Base-by-base conservation (phyloP, 2,113 vertebrate genomes). In the Xiphias gladius region DNA sequence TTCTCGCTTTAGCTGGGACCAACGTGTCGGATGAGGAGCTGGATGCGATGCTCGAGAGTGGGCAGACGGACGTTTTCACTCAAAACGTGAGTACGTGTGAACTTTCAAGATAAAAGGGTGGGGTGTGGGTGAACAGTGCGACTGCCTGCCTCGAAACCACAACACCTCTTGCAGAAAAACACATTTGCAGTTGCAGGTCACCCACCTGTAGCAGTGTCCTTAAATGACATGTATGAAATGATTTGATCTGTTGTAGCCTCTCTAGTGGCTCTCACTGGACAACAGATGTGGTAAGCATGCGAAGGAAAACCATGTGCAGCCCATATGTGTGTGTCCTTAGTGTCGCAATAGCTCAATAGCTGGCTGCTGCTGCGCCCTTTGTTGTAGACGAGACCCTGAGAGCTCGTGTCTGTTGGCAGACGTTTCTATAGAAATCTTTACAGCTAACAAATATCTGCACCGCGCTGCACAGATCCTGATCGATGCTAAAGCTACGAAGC, bases 21-120 rank as follows among this genome's bases (percentile, higher is more conserved):
- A 91, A 93, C 39, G 96, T 97, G 41, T 94, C 96, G 0, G 97
- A 97, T 0, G 95, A 96, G 16, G 89, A 97, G 76, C 92, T 98
- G 90, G 97, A 97, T 3, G n/a, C 85, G 28, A 97, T 97, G 97
- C 94, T 98, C 16, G 97, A 97, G 78, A 97, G 94, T 0, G 97
- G 97, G 7, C 96, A 97, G 90, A 97, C 96, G 0, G 96, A 97
- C 62, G 95, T 98, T 86, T 98, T 98, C 88, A 97, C 96, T 39
- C 96, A 97, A 57, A 98, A 98, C 46, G 97, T 98, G 93, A 97
- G 97, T 92, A n/a, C 0, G 1, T 1, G 1, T 1, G 22, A 55
- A 2, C 0, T 66, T n/a, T 63, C 2, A 5, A 46, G 20, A 55
- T 30, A 2, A 35, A 35, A 24, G 22, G 4, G 41, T 5, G 48